A percentile compares a stretch with the other conserved stretches of the same genome.
Conservation (phyloP, 2,113 vertebrate genomes). For the Gallinago paraguaiae region DNA sequence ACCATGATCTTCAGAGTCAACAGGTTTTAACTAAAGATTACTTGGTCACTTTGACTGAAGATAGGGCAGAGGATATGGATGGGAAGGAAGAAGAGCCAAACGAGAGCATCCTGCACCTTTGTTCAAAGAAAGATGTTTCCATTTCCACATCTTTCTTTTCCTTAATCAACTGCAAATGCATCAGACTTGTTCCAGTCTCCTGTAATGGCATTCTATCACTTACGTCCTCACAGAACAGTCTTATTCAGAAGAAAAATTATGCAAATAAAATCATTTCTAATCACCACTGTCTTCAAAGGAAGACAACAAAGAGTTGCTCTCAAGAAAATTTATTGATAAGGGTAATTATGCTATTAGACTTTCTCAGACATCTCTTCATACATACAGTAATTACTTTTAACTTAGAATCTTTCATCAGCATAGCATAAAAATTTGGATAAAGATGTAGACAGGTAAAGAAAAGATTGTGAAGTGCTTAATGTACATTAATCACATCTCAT, state of each 20-base stretch:
- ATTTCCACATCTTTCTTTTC: neutral
- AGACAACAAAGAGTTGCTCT: constrained; percentile 16
- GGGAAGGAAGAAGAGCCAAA: neutral
- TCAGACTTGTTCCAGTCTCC: neutral
- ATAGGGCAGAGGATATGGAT: neutral
- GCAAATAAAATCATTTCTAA: constrained; percentile 32
- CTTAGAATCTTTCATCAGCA: neutral
- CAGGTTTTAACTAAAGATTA: neutral
- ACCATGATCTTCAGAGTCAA: neutral
- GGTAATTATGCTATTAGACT: constrained; percentile 28
- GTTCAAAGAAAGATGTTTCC: neutral
- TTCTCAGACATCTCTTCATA: constrained; percentile 22
- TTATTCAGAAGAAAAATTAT: constrained; percentile 18
- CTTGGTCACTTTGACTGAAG: neutral
- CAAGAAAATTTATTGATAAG: constrained; percentile 41
- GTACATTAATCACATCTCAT: constrained; percentile 13
- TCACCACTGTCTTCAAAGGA: constrained; percentile 22
- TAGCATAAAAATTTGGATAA: neutral
- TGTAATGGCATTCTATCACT: neutral
- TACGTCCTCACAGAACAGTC: constrained; percentile 57
- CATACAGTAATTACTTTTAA: neutral
- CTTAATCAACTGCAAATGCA: neutral
- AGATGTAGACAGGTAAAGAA: constrained; percentile 33
- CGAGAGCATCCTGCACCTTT: neutral
- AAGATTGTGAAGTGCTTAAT: constrained; percentile 1